A percentile compares a stretch with the other conserved stretches of the same genome.
Evolutionary conservation across 2,888 invertebrate species (phyloP).

Genomic region (Sinhomidia bicolor): DNA sequence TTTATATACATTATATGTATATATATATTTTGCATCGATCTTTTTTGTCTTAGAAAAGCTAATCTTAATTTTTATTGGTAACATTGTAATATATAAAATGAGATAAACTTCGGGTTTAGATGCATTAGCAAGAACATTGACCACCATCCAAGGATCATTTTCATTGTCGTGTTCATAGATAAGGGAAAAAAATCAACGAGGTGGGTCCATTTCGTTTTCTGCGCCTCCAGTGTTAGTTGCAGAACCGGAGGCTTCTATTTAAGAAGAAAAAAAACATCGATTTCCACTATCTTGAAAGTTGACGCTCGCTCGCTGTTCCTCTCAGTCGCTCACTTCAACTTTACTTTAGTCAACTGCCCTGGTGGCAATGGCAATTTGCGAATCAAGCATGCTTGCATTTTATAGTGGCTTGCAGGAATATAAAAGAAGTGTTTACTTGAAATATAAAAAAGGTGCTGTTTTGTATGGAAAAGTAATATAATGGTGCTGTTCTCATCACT

Average conservation of each 20-base stretch:
- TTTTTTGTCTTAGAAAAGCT: slow-evolving; percentile 34
- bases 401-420: not conserved
- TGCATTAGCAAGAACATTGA: slow-evolving; percentile 50
- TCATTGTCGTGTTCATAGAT: slow-evolving; percentile 42
- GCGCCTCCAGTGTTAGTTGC: slow-evolving; percentile 30
- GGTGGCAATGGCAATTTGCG: slow-evolving; percentile 33
- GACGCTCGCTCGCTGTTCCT: no score
- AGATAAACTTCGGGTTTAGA: not conserved
- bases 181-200: slow-evolving; percentile 50
- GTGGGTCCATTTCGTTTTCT: slow-evolving; percentile 50
- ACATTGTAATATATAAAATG: slow-evolving; percentile 47
- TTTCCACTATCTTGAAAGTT: slow-evolving; percentile 31
- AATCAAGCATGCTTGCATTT: slow-evolving; percentile 10
- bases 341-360: slow-evolving; percentile 9
- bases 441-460: not conserved
- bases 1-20: no score
- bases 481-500: not conserved
- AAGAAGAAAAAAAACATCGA: slow-evolving; percentile 1
- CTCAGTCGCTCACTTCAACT: slow-evolving; percentile 1
- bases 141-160: slow-evolving; percentile 40
- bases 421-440: not conserved
- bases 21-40: slow-evolving; percentile 46
- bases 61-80: slow-evolving; percentile 69
- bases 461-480: not conserved
- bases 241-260: slow-evolving; percentile 3